phyloP scores from a whole-genome alignment of 2,113 vertebrate species.

The Apus apus region DNA sequence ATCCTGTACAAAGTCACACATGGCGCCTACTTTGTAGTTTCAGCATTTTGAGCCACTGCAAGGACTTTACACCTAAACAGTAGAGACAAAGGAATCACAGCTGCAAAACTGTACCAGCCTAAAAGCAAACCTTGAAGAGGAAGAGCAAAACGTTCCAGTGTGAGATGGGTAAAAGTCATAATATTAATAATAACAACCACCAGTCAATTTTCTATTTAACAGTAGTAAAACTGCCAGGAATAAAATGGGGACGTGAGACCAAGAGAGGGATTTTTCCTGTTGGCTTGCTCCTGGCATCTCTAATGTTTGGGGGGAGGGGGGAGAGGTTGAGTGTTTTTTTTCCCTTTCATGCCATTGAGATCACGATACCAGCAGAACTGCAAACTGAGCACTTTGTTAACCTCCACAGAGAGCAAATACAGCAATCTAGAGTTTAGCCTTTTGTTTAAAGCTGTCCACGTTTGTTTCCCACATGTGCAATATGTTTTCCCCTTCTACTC shows the following conservation, averaged over 20 bases:
- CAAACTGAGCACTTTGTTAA: slow-evolving; percentile 76
- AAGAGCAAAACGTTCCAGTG: slow-evolving; percentile 62
- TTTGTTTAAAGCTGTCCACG: slow-evolving; percentile 53
- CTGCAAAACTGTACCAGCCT: slow-evolving; percentile 66
- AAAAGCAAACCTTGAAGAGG: slow-evolving; percentile 73
- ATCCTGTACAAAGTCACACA: slow-evolving; percentile 70
- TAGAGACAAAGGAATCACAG: slow-evolving; percentile 70
- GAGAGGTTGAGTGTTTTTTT: neutral
- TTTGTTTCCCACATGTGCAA: slow-evolving; percentile 73
- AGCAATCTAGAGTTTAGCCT: slow-evolving; percentile 76
- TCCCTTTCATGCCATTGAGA: slow-evolving; percentile 25
- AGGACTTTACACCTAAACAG: slow-evolving; percentile 77
- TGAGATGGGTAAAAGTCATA: slow-evolving; percentile 61
- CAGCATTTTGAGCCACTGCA: slow-evolving; percentile 80
- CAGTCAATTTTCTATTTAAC: neutral
- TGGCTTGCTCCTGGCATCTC: slow-evolving; percentile 22
- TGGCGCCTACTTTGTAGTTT: slow-evolving; percentile 80
- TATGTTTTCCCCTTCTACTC: slow-evolving; percentile 70
- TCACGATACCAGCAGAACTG: slow-evolving; percentile 76
- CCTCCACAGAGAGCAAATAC: slow-evolving; percentile 73
- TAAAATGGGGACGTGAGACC: neutral
- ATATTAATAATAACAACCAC: neutral
- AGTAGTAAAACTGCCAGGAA: neutral
- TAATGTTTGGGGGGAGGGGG: neutral
- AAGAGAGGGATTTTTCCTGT: neutral